Evolutionary conservation across 2,113 vertebrate genomes (phyloP), one percentile per base, ranked within the genome.

Genomic region (Neopipo cinnamomea): DNA sequence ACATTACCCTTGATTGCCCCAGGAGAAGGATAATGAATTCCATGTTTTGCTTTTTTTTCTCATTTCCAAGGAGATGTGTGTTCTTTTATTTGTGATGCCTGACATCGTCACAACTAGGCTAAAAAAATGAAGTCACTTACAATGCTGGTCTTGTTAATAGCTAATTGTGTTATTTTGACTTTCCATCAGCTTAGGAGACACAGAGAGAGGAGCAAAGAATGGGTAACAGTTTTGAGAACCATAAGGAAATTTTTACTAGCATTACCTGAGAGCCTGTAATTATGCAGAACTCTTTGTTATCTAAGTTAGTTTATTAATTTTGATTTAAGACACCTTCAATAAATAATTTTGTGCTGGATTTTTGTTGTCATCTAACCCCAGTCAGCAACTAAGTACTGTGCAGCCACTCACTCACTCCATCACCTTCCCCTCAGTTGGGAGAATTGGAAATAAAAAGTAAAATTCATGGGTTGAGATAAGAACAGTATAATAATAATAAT

Each of bases 1-100:
- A 80, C n/a, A 72, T 92, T 88, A 93, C 86, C 70, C 81, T 35
- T 67, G 42, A 65, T 76, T 83, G 49, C 35, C 58, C 59, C 62
- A 39, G 59, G 35, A 89, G 84, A 94, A 95, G 76, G 75, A 85
- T 87, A 96, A 97, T 91, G 35, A 93, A 93, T 92, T 97, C 84
- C n/a, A 37, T 65, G 68, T 77, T 97, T 94, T 88, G 49, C 14
- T 95, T 62, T 46, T 90, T 56, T 97, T 76, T 30, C 55, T 67
- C 22, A 55, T 68, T 96, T 96, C 68, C 85, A 96, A 96, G 65
- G 91, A 96, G 86, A 82, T 41, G n/a, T 76, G 14, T 56, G 35
- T 33, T 89, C 71, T 77, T 92, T 85, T 62, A 8, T 97, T 96
- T 96, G 82, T 93, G 63, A 65, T 47, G 28, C 19, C 74, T 71